These are phyloP conservation scores for Trididemnum nubilum DNA, from an alignment of 23 tunicate genomes.

Conservation along the genomic window DNA sequence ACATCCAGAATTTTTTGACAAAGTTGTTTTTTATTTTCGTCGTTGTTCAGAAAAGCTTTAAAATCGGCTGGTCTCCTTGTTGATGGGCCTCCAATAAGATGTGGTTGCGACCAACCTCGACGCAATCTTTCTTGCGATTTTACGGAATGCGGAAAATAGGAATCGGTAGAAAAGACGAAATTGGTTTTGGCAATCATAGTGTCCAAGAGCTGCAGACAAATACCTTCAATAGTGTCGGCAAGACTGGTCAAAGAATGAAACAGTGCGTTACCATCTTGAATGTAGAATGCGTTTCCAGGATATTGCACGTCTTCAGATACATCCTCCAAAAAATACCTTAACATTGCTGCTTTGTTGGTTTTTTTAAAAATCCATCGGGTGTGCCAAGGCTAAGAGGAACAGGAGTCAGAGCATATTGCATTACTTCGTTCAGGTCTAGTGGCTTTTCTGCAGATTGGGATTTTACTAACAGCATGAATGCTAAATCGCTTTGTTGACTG, in stretches of 20 bases:
- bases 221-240: neutral
- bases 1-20: neutral
- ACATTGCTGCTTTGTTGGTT: neutral
- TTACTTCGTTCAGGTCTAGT: neutral
- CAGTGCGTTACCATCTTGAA: neutral
- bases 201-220: neutral
- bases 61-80: neutral
- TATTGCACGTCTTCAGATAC: neutral
- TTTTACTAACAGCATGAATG: neutral
- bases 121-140: neutral
- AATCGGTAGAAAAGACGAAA: neutral
- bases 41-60: neutral
- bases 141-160: neutral
- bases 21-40: neutral
- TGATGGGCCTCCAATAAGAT: neutral
- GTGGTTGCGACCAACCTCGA: neutral
- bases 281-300: neutral
- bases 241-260: neutral
- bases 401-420: neutral
- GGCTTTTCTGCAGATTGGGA: neutral
- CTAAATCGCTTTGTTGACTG: neutral
- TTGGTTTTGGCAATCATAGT: neutral
- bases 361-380: neutral
- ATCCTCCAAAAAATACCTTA: neutral
- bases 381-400: neutral